These are phyloP conservation scores for Motacilla alba DNA, from an alignment of 2,113 vertebrate genomes.

Conservation along the genomic window DNA sequence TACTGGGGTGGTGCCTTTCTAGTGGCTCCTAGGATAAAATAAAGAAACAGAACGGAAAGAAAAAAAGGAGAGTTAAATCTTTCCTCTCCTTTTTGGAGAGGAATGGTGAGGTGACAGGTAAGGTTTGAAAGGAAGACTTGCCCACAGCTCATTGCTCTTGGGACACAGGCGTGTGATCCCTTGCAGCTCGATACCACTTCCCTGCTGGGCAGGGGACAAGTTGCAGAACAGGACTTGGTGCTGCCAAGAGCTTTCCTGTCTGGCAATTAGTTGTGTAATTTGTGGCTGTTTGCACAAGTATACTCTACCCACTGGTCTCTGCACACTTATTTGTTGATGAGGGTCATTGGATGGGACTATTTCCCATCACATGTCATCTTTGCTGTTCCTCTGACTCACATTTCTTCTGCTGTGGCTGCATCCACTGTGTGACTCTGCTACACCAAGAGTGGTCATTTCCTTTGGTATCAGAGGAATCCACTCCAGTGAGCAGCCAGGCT, in stretches of 20 bases:
- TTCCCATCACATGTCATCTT: background rate
- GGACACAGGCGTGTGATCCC: accelerated
- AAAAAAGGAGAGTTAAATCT: background rate
- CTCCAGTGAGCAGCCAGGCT: background rate
- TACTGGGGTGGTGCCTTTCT: background rate
- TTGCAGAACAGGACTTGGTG: background rate
- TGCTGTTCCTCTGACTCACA: background rate
- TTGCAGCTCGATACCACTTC: background rate
- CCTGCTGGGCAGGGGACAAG: background rate
- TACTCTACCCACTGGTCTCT: background rate
- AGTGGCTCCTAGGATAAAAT: background rate
- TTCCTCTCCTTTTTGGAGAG: background rate
- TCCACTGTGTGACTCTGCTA: background rate
- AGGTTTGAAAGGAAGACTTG: background rate
- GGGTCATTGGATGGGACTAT: background rate
- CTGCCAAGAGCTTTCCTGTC: background rate
- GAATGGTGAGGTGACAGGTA: background rate
- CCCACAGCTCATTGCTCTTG: background rate
- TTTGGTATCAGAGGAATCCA: background rate
- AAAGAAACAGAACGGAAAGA: background rate
- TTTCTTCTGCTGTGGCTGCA: background rate
- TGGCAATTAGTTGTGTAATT: background rate
- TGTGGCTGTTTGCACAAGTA: background rate
- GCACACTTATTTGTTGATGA: background rate
- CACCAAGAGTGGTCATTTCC: background rate